Evolutionary conservation across 2,888 invertebrate species (phyloP), one percentile per base, ranked within the genome.

Genomic region (Pollenia griseotomentosa): DNA sequence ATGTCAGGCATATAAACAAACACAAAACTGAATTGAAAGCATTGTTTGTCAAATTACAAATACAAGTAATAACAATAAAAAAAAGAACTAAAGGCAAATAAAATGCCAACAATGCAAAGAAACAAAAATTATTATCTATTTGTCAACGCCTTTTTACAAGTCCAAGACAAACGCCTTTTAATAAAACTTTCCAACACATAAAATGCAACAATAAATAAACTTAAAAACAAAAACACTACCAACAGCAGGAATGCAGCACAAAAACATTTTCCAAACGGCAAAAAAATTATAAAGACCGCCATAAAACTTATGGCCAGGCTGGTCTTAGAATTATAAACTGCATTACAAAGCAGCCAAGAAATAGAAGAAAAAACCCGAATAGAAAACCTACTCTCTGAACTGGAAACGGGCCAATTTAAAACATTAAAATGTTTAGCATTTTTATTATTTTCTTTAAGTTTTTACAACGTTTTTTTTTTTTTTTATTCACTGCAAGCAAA

Each of bases 61-160:
- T 12, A 71, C 65, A 79, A 61, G 44, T 23, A 48, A 63, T 59
- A 40, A 78, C 51, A 19, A 61, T 12, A 61, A 16, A 51, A 14
- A 59, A 53, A 40, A 51, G 55, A 77, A 23, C 23, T 23, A 2
- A 23, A 23, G 23, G 23, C 9, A 63, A 16, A 74, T 51, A 80
- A 79, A 59, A 68, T 63, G 46, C 57, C 16, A 74, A 81, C 71
- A 80, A 80, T 71, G 71, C 33, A 16, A 46, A 63, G 42, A 40
- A 65, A 70, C 71, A 78, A 73, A 66, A 71, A 65, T 68, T 82
- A 81, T 87, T 87, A 87, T 87, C 87, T 84, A 68, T 84, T 87
- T 87, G 87, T 87, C 87, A 87, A 87, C 87, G 87, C 87, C 87
- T 87, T 87, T 73, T 87, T 84, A 81, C 87, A 81, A 81, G 80